phyloP scores from a whole-genome alignment of 1,140 invertebrate genomes.

The Sminthurinus signatus region DNA sequence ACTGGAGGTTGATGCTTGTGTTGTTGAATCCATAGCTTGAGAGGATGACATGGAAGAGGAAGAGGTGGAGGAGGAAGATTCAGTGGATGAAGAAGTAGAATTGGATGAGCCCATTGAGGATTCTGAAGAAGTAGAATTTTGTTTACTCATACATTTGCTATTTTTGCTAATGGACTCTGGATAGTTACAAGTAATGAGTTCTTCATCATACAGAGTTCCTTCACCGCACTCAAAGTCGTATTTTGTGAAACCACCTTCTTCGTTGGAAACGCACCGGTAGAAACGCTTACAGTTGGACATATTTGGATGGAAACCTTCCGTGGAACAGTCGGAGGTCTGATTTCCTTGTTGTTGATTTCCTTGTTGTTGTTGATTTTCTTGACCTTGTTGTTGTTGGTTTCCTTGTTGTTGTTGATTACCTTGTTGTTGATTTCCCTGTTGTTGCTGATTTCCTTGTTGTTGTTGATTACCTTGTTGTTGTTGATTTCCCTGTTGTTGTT shows the following conservation, averaged over 20 bases:
- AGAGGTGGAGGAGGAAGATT: not conserved
- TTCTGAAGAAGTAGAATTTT: slow-evolving; percentile 22
- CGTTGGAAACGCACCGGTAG: slow-evolving; percentile 26
- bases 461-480: not conserved
- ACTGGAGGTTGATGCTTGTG: too few species aligned
- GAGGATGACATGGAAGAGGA: not conserved
- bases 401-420: not conserved
- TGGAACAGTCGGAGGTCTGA: not conserved
- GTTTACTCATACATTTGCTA: slow-evolving; percentile 23
- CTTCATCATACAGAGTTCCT: slow-evolving; percentile 35
- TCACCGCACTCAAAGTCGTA: slow-evolving; percentile 35
- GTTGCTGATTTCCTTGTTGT: not conserved
- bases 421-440: not conserved
- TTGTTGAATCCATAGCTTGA: not conserved
- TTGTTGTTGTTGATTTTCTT: not conserved
- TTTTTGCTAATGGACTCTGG: slow-evolving; percentile 19
- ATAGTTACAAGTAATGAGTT: slow-evolving; percentile 31
- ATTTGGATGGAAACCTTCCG: slow-evolving; percentile 25
- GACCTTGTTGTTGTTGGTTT: not conserved
- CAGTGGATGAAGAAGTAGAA: not conserved
- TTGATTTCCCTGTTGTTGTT: not conserved
- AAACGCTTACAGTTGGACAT: slow-evolving; percentile 20
- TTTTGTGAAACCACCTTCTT: slow-evolving; percentile 15
- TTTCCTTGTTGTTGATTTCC: not conserved
- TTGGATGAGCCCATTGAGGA: slow-evolving; percentile 27